Base-by-base conservation (phyloP, 1,140 invertebrate genomes). In the Drosophila oshimai region DNA sequence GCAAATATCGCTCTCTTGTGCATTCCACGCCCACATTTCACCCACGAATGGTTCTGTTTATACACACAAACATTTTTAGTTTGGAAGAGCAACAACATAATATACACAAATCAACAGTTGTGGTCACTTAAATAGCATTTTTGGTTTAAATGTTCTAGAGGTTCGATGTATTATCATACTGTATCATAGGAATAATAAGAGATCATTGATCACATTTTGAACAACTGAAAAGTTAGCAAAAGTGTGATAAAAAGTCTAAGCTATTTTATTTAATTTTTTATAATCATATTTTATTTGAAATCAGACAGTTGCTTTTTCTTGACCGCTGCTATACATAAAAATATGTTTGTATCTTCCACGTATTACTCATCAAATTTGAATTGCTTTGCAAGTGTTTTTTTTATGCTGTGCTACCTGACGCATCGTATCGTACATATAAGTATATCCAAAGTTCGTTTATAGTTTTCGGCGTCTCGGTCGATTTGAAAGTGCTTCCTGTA, bases 401-500 rank as follows among this genome's bases (percentile, higher is more conserved):
- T 73, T 78, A 67, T 78, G 70, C 54, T 69, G 73, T 37, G 51
- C 51, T 64, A 84, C 80, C 80, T 80, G 80, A 36, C 58, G 61
- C 34, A 65, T 26, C 55, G 47, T 7, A 31, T 28, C 6, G 24
- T 22, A 7, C 2, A 34, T 24, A 37, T 18, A 46, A 37, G 55
- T 74, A 75, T 67, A 73, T 46, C 45, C 45, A 71, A 74, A 60
- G 55, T 39, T 31, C 17, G 18, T 15, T 49, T 26, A 4, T 22
- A 47, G 53, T 47, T 68, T 68, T 69, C 44, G 64, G 46, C 46
- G 47, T 28, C 54, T 46, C 71, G 42, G 72, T 58, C 46, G 55
- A 62, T 81, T 65, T 68, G 60, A 84, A 75, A 76, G 80, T 86
- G 65, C 54, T 84, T 84, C 80, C 80, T 87, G 75, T 80, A 80